Base-by-base conservation (phyloP, 2,888 invertebrate genomes). In the Cephus runcator region DNA sequence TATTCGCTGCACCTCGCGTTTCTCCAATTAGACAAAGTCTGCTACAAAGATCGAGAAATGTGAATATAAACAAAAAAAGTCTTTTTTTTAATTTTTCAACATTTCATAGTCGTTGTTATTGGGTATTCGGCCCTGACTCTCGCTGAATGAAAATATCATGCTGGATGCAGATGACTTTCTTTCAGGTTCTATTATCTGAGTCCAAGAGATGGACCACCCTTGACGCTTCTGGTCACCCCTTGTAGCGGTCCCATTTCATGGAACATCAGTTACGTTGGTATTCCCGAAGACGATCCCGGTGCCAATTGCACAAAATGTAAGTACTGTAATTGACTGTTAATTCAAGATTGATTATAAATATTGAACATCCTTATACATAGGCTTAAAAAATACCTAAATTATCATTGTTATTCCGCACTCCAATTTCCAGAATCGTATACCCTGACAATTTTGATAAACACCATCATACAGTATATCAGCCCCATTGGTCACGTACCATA, bases 101-200 rank as follows among this genome's bases (percentile, higher is more conserved):
- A 56, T 56, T 9, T 9, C 56, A 23, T 56, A 56, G 56, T 9
- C 56, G 23, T 15, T 2, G 9, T 23, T 56, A 56, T 74, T 75
- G 75, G 23, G 81, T 79, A 83, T 85, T 81, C 76, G 77, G 80
- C 79, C 83, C 82, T 82, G 82, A 83, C 83, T 83, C 83, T 82
- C 82, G 80, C 76, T 81, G 87, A 85, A 87, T 86, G 85, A 83
- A 87, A 88, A 89, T 90, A 85, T 88, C 87, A 89, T 89, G 89
- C 89, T 90, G 88, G 88, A 89, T 90, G 88, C 87, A 90, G 90
- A 85, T 90, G 85, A 90, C 87, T 87, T 90, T 81, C 84, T 90
- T 90, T 77, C 88, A 91, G 91, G 85, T 91, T 91, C 87, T 89
- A 90, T 85, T 91, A 91, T 84, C 84, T 91, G 84, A 90, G 88